Base-by-base conservation (phyloP, 1,140 invertebrate species). In the Calliphora vicina region DNA sequence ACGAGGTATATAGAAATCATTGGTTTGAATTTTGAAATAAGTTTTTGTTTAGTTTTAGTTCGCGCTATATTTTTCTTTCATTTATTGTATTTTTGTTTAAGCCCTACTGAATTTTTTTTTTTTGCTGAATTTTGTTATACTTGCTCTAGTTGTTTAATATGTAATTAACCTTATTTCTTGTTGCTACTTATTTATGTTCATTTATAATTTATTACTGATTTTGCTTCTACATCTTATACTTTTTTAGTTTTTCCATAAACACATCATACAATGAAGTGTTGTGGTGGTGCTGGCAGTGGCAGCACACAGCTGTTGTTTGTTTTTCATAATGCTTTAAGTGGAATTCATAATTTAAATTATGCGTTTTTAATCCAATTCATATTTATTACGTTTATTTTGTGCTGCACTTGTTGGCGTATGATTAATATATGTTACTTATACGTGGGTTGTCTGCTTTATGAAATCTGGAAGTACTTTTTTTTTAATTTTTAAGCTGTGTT, bases 111-210 rank as follows among this genome's bases (percentile, higher is more conserved):
- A n/a, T 57, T 13, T 57, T n/a, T n/a, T n/a, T n/a, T 57, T 57
- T 57, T 57, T 57, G 15, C n/a, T 15, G 17, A 13, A 57, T 57
- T 15, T 57, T 50, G 12, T 57, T 13, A 13, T 57, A 57, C 23
- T 67, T 67, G 61, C 61, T 67, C 61, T 10, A 67, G 61, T 67
- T 67, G 61, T 67, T 67, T 23, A 67, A 67, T 67, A 67, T 23
- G 61, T 67, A 10, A 67, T 23, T 67, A 23, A 67, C 8, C 61
- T 23, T 67, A 23, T 23, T 23, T 67, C 12, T 25, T 57, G 15
- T 57, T 57, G n/a, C n/a, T 61, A 23, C 4, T 67, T 67, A 0
- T 67, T 67, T 20, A 6, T 67, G 61, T 67, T 50, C 4, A 50
- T 50, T 50, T 50, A 17, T 50, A 50, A n/a, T 45, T 45, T 45